These are phyloP conservation scores for Lagorchestes hirsutus DNA, from an alignment of 2,797 vertebrate genomes.

Conservation along the genomic window DNA sequence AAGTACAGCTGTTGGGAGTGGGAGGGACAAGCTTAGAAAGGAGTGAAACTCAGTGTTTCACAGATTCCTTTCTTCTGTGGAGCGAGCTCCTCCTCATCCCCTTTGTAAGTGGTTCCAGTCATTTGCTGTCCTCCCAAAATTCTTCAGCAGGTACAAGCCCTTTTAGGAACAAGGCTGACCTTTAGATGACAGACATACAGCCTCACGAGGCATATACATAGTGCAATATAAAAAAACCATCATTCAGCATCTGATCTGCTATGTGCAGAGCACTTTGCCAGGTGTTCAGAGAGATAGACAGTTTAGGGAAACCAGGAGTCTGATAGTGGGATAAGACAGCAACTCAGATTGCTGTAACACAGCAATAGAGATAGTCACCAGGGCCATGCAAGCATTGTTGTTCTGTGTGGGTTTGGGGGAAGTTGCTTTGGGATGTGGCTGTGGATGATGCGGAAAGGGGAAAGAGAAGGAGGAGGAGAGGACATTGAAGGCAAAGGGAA, in stretches of 20 bases:
- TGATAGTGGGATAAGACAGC: not conserved
- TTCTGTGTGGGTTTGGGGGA: not conserved
- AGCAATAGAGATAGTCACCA: not conserved
- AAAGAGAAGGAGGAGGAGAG: too few species aligned
- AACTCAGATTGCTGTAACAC: fast-evolving
- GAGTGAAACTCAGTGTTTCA: not conserved
- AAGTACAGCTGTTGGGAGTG: not conserved
- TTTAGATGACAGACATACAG: not conserved
- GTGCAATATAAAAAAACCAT: too few species aligned
- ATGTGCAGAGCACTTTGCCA: not conserved
- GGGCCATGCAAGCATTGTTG: not conserved
- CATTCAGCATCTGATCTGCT: not conserved
- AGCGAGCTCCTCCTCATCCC: too few species aligned
- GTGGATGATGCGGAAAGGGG: not conserved
- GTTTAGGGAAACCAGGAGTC: not conserved
- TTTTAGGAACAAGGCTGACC: not conserved
- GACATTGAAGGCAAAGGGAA: not conserved
- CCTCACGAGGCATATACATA: not conserved
- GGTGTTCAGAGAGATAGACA: not conserved
- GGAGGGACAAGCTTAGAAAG: not conserved
- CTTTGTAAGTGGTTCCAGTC: not conserved
- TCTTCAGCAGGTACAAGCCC: not conserved
- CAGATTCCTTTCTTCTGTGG: not conserved
- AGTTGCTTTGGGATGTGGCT: not conserved
- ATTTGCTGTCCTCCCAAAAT: not conserved